Evolutionary conservation across 2,113 vertebrate genomes (phyloP).

Genomic region (Origma solitaria): DNA sequence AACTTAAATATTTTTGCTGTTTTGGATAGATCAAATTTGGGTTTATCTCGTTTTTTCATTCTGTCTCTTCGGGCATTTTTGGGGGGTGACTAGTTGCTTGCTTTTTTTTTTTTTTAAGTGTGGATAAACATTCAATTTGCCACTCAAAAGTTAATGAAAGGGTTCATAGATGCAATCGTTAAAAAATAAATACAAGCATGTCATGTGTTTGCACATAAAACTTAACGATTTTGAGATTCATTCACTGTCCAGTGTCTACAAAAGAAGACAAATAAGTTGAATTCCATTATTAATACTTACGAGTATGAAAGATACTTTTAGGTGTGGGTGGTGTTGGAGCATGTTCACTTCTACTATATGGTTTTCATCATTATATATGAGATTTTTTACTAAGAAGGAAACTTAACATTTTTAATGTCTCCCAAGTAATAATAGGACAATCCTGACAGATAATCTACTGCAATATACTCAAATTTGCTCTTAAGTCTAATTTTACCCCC

Average conservation of each 20-base stretch:
- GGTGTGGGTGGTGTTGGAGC: not conserved
- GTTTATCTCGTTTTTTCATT: not conserved
- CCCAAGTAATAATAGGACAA: not conserved
- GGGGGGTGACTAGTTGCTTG: accelerated
- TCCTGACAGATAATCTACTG: not conserved
- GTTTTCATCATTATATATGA: not conserved
- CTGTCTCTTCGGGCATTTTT: not conserved
- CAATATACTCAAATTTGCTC: not conserved
- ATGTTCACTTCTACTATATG: accelerated
- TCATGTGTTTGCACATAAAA: not conserved
- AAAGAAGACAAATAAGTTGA: not conserved
- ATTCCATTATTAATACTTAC: not conserved
- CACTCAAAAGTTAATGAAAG: not conserved
- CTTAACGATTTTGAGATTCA: not conserved
- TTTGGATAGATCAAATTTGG: not conserved
- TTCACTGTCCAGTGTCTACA: not conserved
- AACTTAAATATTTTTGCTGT: not conserved
- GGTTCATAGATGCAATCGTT: not conserved
- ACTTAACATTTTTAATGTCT: not conserved
- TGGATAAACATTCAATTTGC: not conserved
- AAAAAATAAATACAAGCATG: not conserved
- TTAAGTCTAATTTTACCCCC: not conserved
- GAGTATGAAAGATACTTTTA: not conserved
- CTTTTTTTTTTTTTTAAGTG: not conserved
- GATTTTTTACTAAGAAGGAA: not conserved